Base-by-base conservation (phyloP, 2,797 vertebrate genomes). In the Chiloscyllium punctatum region DNA sequence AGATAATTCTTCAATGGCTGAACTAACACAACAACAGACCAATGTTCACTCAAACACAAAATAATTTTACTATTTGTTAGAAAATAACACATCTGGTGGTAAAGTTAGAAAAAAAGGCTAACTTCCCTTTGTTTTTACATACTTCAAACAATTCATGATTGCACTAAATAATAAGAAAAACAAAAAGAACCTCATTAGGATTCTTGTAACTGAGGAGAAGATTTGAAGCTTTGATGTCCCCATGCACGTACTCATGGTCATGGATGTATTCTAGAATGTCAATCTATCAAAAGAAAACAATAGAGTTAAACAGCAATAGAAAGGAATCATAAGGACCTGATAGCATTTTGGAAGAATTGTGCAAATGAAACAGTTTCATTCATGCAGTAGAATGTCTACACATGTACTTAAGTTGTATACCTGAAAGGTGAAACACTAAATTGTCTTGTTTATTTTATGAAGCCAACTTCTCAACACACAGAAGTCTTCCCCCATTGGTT, bases 201-300 rank as follows among this genome's bases (percentile, higher is more conserved):
- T 99, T 97, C 94, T 97, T 98, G 97, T 98, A 96, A 97, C 98
- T 98, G 97, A 99, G 97, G 88, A 99, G 98, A 92, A 99, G 98
- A 97, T 99, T 99, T 91, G 99, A 98, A 3, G 99, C 99, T 97
- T 99, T 99, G 97, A 99, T 98, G 96, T 99, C 99, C 23, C 98
- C 99, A 0, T 99, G 99, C 27, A 99, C 99, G 25, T 99, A 99
- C 96, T 99, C 99, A 66, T 99, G 98, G 15, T 99, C 98, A 0
- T 99, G 99, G 96, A 99, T 96, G 96, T 98, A 99, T 96, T 99
- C 99, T 97, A 99, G 97, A 96, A 98, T 97, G 96, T 99, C 98
- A 97, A 99, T 97, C 99, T 99, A 96, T 2, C 97, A 92, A 92
- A 92, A 92, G 30, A 69, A 42, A 92, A 42, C 90, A 92, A 69